Conservation (phyloP, 53 echinoderm and acorn worm genomes). For the Echinometra lucunter region DNA sequence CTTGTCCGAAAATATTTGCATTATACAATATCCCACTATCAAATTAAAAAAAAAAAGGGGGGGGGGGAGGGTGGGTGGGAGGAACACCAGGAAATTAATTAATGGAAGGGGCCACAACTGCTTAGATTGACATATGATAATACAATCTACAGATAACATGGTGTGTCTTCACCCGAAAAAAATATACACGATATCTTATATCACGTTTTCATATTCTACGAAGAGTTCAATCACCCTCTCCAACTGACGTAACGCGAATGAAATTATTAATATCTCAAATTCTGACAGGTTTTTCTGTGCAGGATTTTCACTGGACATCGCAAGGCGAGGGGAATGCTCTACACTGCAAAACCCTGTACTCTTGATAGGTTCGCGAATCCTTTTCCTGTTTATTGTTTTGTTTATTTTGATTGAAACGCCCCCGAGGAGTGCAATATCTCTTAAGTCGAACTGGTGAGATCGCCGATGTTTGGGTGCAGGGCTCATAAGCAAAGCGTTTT, state of each 20-base stretch:
- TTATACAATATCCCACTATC: no score
- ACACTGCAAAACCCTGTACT: slow-evolving; percentile 2
- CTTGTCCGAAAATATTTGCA: no score
- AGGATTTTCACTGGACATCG: background rate
- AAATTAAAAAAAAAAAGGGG: no score
- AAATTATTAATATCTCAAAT: slow-evolving; percentile 5
- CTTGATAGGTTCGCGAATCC: background rate
- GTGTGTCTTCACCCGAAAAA: background rate
- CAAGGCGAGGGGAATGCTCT: background rate
- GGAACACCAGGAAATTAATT: background rate
- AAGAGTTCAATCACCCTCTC: background rate
- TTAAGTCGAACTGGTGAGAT: background rate
- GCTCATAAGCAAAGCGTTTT: background rate
- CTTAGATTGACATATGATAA: background rate
- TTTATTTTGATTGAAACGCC: slow-evolving; percentile 8
- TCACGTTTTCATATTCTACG: background rate
- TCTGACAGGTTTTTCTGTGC: background rate
- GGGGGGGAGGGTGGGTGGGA: background rate
- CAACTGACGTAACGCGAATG: background rate
- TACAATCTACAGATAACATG: background rate
- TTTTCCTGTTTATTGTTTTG: slow-evolving; percentile 9
- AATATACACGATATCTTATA: background rate
- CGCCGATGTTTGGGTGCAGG: background rate
- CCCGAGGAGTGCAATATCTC: slow-evolving; percentile 15
- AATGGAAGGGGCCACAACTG: background rate